Conservation (phyloP, 2,888 invertebrate genomes). For the Sarcophaga caerulescens region DNA sequence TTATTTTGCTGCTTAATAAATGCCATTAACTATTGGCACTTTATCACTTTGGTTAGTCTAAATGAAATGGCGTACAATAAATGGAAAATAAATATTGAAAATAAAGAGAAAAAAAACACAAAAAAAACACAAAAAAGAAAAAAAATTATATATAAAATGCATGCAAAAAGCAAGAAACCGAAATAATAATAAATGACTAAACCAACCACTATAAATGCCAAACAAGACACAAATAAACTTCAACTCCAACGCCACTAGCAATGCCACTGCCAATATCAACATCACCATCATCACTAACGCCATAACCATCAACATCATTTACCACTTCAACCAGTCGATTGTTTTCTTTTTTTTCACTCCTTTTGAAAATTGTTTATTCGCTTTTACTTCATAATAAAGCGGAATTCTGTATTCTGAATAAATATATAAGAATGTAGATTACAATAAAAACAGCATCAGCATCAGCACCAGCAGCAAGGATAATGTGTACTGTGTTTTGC, state of each 20-base stretch:
- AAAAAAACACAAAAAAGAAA: not conserved
- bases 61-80: slow-evolving; percentile 35
- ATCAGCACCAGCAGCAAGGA: not conserved
- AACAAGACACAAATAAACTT: slow-evolving; percentile 6
- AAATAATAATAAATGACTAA: slow-evolving; percentile 22
- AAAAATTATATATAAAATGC: too few relatives aligned
- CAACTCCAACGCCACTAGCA: slow-evolving; percentile 1
- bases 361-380: not conserved
- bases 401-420: slow-evolving; percentile 16
- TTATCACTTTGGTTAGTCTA: slow-evolving; percentile 50
- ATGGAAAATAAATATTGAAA: slow-evolving; percentile 41
- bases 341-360: slow-evolving; percentile 18
- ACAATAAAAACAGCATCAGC: slow-evolving; percentile 16
- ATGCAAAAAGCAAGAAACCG: not conserved
- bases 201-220: slow-evolving; percentile 24
- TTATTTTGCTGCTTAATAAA: too few relatives aligned
- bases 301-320: not conserved
- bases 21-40: slow-evolving; percentile 26
- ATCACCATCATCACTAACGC: not conserved
- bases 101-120: slow-evolving; percentile 28
- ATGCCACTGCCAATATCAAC: not conserved
- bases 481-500: not conserved
- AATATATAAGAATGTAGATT: slow-evolving; percentile 28
- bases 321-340: slow-evolving; percentile 29
- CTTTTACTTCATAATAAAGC: slow-evolving; percentile 13